phyloP scores from a whole-genome alignment of 2,113 vertebrate species.

The Catharus minimus region DNA sequence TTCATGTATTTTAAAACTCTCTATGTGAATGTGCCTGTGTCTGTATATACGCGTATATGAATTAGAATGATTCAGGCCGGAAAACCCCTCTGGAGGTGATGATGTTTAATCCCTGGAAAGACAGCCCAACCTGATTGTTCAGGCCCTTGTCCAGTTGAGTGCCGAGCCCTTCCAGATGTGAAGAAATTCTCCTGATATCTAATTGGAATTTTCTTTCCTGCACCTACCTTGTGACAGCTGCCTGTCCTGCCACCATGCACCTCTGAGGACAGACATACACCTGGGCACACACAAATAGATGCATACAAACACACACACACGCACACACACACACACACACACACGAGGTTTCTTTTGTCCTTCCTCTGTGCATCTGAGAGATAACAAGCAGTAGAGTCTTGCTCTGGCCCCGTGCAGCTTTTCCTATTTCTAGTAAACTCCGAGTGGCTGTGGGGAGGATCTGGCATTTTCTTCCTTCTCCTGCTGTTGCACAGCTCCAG shows the following conservation, averaged over 20 bases:
- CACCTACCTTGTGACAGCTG: background rate
- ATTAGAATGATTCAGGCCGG: background rate
- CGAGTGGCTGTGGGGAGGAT: accelerated
- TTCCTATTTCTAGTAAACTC: background rate
- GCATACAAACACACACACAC: background rate
- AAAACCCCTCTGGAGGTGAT: background rate
- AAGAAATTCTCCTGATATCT: background rate
- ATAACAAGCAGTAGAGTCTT: background rate
- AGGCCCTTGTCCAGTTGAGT: background rate
- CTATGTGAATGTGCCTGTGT: background rate
- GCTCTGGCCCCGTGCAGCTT: background rate
- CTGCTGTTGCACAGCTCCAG: background rate
- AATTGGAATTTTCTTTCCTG: background rate
- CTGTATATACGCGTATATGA: background rate
- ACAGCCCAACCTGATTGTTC: background rate
- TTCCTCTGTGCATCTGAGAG: background rate
- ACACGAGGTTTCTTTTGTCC: background rate
- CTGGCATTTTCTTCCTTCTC: background rate
- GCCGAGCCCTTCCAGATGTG: background rate
- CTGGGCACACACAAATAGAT: background rate
- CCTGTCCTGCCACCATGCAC: background rate
- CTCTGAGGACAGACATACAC: background rate
- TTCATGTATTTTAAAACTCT: background rate
- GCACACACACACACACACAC: background rate
- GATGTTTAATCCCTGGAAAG: background rate